phyloP scores from a whole-genome alignment of 2,888 invertebrate genomes.

The Brachypterus glaber region DNA sequence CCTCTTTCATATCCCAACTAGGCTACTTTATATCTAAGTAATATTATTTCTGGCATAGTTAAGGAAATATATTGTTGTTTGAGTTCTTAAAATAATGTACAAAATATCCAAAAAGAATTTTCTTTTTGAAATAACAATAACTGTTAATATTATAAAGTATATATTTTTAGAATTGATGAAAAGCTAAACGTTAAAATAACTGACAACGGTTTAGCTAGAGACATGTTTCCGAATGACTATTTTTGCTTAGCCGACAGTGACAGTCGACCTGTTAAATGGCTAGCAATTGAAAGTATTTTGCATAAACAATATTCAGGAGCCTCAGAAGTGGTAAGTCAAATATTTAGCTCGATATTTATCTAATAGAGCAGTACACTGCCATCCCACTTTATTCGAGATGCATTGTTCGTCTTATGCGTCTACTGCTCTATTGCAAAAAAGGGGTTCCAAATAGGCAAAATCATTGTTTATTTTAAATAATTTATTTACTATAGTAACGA shows the following conservation, averaged over 20 bases:
- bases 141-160: constrained; percentile 5
- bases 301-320: constrained; percentile 75
- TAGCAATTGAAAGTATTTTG: constrained; percentile 77
- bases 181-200: constrained; percentile 74
- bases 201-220: constrained; percentile 80
- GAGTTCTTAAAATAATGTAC: neutral
- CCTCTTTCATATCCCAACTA: too few species aligned
- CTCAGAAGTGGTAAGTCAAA: constrained; percentile 84
- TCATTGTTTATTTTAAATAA: too few species aligned
- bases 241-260: constrained; percentile 90
- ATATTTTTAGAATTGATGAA: constrained; percentile 55
- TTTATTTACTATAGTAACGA: too few species aligned
- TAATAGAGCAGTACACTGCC: too few species aligned
- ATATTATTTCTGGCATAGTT: too few species aligned
- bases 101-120: neutral
- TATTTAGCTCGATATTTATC: too few species aligned
- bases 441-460: too few species aligned
- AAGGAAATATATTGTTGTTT: too few species aligned
- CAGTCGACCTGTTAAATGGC: constrained; percentile 89
- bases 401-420: too few species aligned
- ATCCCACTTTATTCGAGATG: too few species aligned
- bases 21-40: too few species aligned
- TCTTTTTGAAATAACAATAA: constrained; percentile 2
- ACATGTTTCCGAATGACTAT: constrained; percentile 88
- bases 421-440: too few species aligned